Conservation (phyloP, 2,888 invertebrate genomes). For the Heliconius ismenius region DNA sequence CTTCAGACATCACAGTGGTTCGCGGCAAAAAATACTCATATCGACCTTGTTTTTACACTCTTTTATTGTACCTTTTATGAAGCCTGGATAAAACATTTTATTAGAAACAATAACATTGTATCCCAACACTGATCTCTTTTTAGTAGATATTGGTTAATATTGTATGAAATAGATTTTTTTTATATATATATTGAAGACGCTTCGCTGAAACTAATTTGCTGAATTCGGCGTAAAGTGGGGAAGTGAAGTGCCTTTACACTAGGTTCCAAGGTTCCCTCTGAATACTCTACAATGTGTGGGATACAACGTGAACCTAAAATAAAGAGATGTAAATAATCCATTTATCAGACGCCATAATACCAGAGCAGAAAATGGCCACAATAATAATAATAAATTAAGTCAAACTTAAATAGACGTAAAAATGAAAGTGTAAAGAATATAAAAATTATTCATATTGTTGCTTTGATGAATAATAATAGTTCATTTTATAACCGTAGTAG, state of each 20-base stretch:
- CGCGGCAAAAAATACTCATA: constrained; percentile 12
- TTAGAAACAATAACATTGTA: constrained; percentile 13
- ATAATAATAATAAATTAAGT: too few relatives aligned
- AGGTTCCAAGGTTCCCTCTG: not conserved
- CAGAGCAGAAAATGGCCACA: too few relatives aligned
- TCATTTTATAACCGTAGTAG: constrained; percentile 14
- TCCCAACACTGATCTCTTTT: not conserved
- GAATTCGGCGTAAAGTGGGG: not conserved
- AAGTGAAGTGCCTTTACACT: not conserved
- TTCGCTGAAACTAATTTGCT: too few relatives aligned
- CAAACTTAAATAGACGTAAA: too few relatives aligned
- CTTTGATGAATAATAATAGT: constrained; percentile 11
- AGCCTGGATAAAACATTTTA: constrained; percentile 16
- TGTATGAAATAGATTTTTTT: not conserved
- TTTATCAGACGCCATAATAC: too few relatives aligned
- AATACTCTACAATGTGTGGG: not conserved
- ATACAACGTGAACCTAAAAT: not conserved
- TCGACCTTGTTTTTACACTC: constrained; percentile 24
- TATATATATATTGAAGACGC: not conserved
- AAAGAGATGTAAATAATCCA: too few relatives aligned
- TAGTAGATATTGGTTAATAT: not conserved
- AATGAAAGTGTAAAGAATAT: not conserved
- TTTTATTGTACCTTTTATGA: constrained; percentile 17
- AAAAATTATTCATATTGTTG: not conserved
- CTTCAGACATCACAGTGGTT: constrained; percentile 30